Conservation (phyloP, 2,888 invertebrate species). For the Agriotes lineatus region DNA sequence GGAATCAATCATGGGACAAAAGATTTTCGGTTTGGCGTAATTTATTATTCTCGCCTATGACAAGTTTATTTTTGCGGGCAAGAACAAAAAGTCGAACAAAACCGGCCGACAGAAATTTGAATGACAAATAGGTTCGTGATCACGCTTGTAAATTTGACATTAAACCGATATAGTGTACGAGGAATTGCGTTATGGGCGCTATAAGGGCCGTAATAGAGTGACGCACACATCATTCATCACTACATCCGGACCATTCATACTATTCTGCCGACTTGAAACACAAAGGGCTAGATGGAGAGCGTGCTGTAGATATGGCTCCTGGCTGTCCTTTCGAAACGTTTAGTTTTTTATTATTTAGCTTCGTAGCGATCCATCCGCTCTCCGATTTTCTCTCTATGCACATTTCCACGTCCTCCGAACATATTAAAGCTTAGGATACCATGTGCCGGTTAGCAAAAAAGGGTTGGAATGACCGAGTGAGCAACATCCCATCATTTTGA, state of each 20-base stretch:
- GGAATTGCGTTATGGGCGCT: constrained; percentile 18
- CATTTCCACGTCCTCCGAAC: too few species aligned
- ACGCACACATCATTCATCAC: constrained; percentile 39
- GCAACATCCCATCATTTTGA: too few species aligned
- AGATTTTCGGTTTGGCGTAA: not conserved
- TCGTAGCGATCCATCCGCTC: too few species aligned
- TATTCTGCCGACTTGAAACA: constrained; percentile 15
- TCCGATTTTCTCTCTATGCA: too few species aligned
- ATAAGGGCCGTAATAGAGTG: constrained; percentile 20
- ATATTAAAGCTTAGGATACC: too few species aligned
- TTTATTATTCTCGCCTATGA: not conserved
- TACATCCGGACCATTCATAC: constrained; percentile 36
- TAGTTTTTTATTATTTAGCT: too few species aligned
- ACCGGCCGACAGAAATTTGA: constrained; percentile 21
- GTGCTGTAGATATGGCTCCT: constrained; percentile 1
- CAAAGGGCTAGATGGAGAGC: constrained; percentile 19
- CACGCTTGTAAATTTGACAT: constrained; percentile 36
- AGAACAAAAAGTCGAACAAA: constrained; percentile 8
- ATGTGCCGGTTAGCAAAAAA: too few species aligned
- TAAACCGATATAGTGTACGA: constrained; percentile 27
- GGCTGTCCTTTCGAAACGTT: too few species aligned
- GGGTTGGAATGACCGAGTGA: too few species aligned
- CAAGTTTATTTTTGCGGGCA: not conserved
- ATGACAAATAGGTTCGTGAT: constrained; percentile 36
- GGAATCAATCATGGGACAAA: too few species aligned